A percentile compares a stretch with the other conserved stretches of the same genome.
phyloP scores from a whole-genome alignment of 2,113 vertebrate genomes.

The Malaclemys terrapin region DNA sequence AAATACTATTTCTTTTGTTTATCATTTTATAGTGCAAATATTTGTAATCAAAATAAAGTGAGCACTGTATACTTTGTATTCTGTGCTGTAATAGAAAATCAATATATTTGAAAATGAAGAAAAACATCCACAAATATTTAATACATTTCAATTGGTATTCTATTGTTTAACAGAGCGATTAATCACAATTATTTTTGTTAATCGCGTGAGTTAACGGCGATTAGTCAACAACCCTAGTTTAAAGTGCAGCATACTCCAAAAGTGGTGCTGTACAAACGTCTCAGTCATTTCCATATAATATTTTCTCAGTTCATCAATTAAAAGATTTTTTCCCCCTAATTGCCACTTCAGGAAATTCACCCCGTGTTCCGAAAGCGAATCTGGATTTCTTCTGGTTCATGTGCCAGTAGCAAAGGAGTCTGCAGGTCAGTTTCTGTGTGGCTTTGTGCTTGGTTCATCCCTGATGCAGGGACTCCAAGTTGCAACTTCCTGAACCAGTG shows the following conservation, averaged over 20 bases:
- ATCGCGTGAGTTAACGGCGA: no score
- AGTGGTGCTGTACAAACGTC: neutral
- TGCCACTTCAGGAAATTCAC: neutral
- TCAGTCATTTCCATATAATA: neutral
- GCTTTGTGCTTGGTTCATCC: neutral
- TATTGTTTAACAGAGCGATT: no score
- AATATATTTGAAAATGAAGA: no score
- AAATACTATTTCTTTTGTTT: no score
- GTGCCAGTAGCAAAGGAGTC: conserved; percentile 12
- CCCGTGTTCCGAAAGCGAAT: conserved; percentile 1
- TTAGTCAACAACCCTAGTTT: neutral
- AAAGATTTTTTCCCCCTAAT: conserved; percentile 33
- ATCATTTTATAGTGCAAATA: no score
- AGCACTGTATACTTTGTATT: no score
- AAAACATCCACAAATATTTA: no score
- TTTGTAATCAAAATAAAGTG: no score
- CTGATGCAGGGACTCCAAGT: neutral
- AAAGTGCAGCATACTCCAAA: conserved; percentile 29
- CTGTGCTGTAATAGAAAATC: no score
- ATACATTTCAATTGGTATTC: no score
- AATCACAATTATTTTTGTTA: no score
- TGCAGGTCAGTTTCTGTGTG: neutral
- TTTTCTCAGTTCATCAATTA: conserved; percentile 39
- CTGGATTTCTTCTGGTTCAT: neutral
- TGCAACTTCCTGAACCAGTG: conserved; percentile 11